Evolutionary conservation across 2,113 vertebrate genomes (phyloP).

Genomic region (Mastomys coucha): DNA sequence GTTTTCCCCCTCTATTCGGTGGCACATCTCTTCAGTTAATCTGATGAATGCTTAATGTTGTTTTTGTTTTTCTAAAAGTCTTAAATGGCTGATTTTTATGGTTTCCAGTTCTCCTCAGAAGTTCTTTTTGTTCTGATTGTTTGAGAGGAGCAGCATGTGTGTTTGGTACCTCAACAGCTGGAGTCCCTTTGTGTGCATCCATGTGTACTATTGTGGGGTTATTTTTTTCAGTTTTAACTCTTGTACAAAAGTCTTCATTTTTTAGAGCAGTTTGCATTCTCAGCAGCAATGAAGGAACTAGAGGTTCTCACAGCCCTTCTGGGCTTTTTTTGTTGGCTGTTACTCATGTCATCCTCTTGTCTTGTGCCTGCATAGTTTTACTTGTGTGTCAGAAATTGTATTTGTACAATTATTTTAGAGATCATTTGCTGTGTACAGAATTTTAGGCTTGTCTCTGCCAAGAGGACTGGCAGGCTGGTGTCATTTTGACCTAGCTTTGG

Average conservation of each 20-base stretch:
- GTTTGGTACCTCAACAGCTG: not conserved
- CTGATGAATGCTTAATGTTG: conserved; percentile 20
- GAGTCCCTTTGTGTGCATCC: too few species aligned
- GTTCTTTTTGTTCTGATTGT: conserved; percentile 12
- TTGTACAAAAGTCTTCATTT: not conserved
- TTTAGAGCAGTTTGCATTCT: not conserved
- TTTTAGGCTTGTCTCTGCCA: conserved; percentile 24
- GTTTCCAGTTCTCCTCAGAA: conserved; percentile 21
- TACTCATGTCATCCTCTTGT: not conserved
- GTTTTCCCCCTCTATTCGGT: not conserved
- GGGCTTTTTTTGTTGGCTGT: not conserved
- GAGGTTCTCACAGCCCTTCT: not conserved
- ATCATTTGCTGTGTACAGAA: not conserved
- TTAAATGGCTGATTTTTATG: not conserved
- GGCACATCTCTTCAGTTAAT: not conserved
- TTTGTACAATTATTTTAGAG: conserved; percentile 49
- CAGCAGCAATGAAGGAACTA: not conserved
- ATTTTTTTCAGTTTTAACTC: not conserved
- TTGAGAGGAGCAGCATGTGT: not conserved
- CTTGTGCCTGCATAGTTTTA: conserved; percentile 30
- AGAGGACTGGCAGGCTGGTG: not conserved
- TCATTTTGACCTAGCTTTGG: not conserved
- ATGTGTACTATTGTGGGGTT: not conserved
- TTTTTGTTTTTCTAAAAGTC: conserved; percentile 35
- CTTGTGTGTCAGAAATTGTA: conserved; percentile 30